Evolutionary conservation across 2,797 vertebrate species (phyloP).

Genomic region (Phoebastria nigripes): DNA sequence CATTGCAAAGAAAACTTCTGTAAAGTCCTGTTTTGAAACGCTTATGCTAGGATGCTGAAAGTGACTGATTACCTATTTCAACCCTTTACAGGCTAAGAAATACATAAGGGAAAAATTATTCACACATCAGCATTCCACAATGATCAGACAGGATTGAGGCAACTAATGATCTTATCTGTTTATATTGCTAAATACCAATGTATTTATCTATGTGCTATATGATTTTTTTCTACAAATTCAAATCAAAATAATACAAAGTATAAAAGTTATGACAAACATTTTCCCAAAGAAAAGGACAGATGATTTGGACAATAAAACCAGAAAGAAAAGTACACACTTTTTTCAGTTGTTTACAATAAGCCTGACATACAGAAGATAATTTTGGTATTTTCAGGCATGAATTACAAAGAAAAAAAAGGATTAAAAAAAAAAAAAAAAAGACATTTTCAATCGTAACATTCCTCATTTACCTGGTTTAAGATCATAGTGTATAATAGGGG

Average conservation of each 20-base stretch:
- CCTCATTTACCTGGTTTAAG: constrained; percentile 92
- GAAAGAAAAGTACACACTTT: not conserved
- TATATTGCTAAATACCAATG: not conserved
- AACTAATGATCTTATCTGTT: not conserved
- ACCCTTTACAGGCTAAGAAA: not conserved
- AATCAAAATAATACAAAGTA: not conserved
- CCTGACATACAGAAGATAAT: not conserved
- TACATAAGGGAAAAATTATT: not conserved
- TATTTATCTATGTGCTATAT: not conserved
- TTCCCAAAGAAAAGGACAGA: not conserved
- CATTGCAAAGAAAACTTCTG: not conserved
- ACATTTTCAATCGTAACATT: not conserved
- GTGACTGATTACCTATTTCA: not conserved
- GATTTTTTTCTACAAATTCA: not conserved
- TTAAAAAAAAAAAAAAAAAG: not conserved
- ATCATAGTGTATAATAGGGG: constrained; percentile 99
- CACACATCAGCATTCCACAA: not conserved
- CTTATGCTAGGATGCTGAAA: not conserved
- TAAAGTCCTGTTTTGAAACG: not conserved
- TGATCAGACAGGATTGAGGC: not conserved
- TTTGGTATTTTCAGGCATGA: not conserved
- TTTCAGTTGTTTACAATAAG: not conserved
- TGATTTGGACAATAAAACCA: not conserved
- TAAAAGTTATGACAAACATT: not conserved
- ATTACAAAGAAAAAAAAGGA: not conserved